These are phyloP conservation scores for Schizopygopsis pylzovi DNA, from an alignment of 2,797 vertebrate species.

Conservation along the genomic window DNA sequence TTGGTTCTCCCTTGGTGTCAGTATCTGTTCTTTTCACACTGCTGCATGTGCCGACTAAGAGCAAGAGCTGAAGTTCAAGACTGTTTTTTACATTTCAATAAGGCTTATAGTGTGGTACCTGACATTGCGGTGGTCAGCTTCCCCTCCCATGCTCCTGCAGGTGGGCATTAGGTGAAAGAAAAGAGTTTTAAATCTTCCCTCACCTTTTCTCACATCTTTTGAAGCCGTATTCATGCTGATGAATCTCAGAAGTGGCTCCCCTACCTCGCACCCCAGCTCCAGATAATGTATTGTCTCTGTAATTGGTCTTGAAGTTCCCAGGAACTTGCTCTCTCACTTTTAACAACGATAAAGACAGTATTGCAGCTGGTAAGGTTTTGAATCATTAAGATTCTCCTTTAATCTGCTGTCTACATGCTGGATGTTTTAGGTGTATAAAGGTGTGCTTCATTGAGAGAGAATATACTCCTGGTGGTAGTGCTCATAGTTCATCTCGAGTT, in stretches of 20 bases:
- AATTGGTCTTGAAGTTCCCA: conserved; percentile 47
- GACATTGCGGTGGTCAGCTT: conserved; percentile 25
- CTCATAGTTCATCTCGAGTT: conserved; percentile 48
- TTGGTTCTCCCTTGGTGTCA: conserved; percentile 41
- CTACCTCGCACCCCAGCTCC: background rate
- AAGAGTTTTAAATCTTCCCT: conserved; percentile 7
- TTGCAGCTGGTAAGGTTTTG: conserved; percentile 35
- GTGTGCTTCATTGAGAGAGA: conserved; percentile 42
- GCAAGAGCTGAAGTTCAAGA: conserved; percentile 35
- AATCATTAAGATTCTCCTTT: conserved; percentile 47
- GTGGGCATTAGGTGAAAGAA: conserved; percentile 28
- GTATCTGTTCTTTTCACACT: conserved; percentile 16
- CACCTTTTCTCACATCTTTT: conserved; percentile 42
- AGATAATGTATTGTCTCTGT: conserved; percentile 42
- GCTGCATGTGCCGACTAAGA: conserved; percentile 22
- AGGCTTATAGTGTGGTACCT: conserved; percentile 25
- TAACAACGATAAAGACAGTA: conserved; percentile 27
- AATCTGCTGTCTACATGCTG: conserved; percentile 56
- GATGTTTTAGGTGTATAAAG: conserved; percentile 58
- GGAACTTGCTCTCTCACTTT: conserved; percentile 43
- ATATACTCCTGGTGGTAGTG: conserved; percentile 31
- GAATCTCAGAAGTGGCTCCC: background rate
- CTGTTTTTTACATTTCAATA: conserved; percentile 37
- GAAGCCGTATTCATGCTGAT: conserved; percentile 32
- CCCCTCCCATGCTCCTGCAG: background rate